Base-by-base conservation (phyloP, 1,140 invertebrate species). In the Mylabris phalerata region DNA sequence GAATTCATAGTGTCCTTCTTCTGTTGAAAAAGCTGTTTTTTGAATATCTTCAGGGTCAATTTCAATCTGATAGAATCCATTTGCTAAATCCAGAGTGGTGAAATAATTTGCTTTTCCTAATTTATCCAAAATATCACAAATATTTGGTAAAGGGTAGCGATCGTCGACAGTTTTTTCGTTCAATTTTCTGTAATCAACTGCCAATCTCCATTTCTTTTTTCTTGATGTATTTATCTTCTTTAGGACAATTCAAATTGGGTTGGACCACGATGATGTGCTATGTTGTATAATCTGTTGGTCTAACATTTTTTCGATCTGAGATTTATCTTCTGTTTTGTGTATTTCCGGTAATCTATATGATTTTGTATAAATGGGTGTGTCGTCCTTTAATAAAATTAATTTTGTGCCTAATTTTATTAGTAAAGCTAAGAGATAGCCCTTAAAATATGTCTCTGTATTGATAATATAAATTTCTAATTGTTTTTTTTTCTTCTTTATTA, bases 141-240 rank as follows among this genome's bases (percentile, higher is more conserved):
- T 79, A 43, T 73, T 68, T 2, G 80, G 81, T 7, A 84, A 55
- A 1, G 80, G 81, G 67, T 74, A 82, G 24, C 27, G 49, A 54
- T 74, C 69, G 19, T 54, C n/a, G n/a, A 73, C 62, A 3, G 68
- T 74, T n/a, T 65, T 57, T 6, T 72, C 60, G 55, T 76, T 77
- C 10, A 75, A 50, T 63, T 65, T 64, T 32, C 69, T 47, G 50
- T 67, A 76, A 60, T 75, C 70, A 9, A 75, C 65, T 2, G 71
- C 69, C 9, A 75, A 25, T 48, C 73, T 45, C 67, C 70, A 75
- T 63, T 67, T 73, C 32, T 38, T 58, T 61, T 70, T 60, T 24
- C 64, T 67, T 19, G 60, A 61, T 5, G 63, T 50, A 43, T 72
- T 69, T 6, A 38, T n/a, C 48, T 71, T 73, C 52, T 74, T 72